Percentiles rank a stretch among this genome's conserved stretches.
phyloP scores from a whole-genome alignment of 2,113 vertebrate genomes.

The Corydoras sp. region DNA sequence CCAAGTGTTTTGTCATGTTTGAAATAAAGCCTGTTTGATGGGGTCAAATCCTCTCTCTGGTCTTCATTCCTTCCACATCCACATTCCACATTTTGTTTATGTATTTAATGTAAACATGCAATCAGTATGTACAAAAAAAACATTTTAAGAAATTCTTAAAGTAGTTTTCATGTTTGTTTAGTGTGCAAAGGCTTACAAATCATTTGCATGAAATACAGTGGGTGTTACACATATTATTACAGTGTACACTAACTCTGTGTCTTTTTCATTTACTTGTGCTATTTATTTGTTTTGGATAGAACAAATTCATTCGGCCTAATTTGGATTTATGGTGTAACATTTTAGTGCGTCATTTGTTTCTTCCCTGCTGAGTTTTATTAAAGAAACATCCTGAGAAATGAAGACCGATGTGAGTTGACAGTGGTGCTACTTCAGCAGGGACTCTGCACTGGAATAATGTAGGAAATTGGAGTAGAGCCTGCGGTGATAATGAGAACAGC shows the following conservation, averaged over 20 bases:
- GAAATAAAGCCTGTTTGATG: too few relatives aligned
- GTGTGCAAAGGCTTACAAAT: too few relatives aligned
- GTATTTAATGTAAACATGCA: too few relatives aligned
- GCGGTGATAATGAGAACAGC: conserved; percentile 18
- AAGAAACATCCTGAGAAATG: conserved; percentile 51
- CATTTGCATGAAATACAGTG: too few relatives aligned
- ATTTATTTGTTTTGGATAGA: neutral
- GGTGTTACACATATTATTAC: neutral
- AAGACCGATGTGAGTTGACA: conserved; percentile 62
- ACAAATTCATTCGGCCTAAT: conserved; percentile 48
- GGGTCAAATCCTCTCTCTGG: too few relatives aligned
- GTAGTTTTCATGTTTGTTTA: too few relatives aligned
- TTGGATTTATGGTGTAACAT: conserved; percentile 58
- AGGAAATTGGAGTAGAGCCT: conserved; percentile 18
- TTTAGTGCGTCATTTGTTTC: conserved; percentile 41
- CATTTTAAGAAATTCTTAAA: too few relatives aligned
- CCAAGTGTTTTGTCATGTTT: too few relatives aligned
- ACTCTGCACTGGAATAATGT: conserved; percentile 5
- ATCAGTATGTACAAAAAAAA: too few relatives aligned
- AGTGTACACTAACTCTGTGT: neutral
- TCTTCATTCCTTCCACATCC: too few relatives aligned
- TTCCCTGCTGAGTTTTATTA: conserved; percentile 58
- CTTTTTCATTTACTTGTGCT: too few relatives aligned
- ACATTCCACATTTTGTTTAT: too few relatives aligned
- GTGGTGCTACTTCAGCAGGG: conserved; percentile 20